Base-by-base conservation (phyloP, 2,797 vertebrate species). In the Saxicola maurus region DNA sequence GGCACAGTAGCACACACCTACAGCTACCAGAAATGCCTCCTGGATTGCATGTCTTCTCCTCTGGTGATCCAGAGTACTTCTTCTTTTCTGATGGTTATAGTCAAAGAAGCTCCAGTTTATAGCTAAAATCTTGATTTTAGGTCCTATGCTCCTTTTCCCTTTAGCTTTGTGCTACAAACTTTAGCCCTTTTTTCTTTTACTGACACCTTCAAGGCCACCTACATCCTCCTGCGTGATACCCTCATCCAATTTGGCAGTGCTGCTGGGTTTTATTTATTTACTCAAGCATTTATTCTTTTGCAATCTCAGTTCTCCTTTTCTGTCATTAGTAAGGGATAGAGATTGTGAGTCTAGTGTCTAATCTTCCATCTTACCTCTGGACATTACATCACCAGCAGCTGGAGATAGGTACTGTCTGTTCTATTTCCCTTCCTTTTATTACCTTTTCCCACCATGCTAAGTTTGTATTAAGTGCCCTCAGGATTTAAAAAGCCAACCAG, bases 401-500 rank as follows among this genome's bases (percentile, higher is more conserved):
- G 55, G 33, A 84, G 51, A 53, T 0, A 43, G n/a, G 51, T 14
- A 38, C 24, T 19, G 31, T 49, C 24, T 80, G 11, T 55, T 81
- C 64, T 60, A 21, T 55, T 83, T 61, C 37, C 10, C 28, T 51
- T 76, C 67, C 53, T 84, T 78, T 86, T 57, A 57, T 40, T 28
- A 68, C 51, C 25, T 49, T 43, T 23, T 13, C 0, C 1, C 11
- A 9, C 18, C 40, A 23, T 2, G 0, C 15, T 11, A 33, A 25
- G 13, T 79, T 87, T 74, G 23, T 42, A 61, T 65, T 42, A 86
- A 80, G 62, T 46, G 60, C 31, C 80, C n/a, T 55, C 51, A 72
- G 68, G 85, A 68, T 86, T 92, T 75, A 75, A 49, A 86, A 92
- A 65, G 27, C 42, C 65, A 85, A 52, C 21, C 62, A 90, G 73